A percentile compares a stretch with the other conserved stretches of the same genome.
These are phyloP conservation scores for Gisinianus flammeolus DNA, from an alignment of 2,888 invertebrate genomes.

Conservation along the genomic window DNA sequence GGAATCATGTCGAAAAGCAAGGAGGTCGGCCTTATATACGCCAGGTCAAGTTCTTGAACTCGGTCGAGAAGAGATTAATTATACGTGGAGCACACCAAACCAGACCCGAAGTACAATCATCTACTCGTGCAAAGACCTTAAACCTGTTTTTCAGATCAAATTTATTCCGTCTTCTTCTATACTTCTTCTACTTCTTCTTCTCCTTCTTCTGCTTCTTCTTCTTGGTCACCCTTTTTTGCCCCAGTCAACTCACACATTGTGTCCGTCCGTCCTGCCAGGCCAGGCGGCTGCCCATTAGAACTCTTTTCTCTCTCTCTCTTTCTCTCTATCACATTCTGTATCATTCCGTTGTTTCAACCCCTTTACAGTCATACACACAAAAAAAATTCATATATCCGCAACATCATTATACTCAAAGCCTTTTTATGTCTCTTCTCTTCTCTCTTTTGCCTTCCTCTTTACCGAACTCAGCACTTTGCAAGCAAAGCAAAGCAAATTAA, in stretches of 20 bases:
- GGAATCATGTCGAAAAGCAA: slow-evolving; percentile 56
- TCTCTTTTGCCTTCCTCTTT: not conserved
- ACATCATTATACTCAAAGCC: not conserved
- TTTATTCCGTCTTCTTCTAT: slow-evolving; percentile 44
- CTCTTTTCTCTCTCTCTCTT: not conserved
- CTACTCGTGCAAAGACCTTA: slow-evolving; percentile 58
- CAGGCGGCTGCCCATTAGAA: not conserved
- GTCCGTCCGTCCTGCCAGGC: slow-evolving; percentile 22
- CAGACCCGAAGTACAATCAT: slow-evolving; percentile 55
- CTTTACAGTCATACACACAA: slow-evolving; percentile 1
- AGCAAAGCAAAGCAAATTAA: not conserved
- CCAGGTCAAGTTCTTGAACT: slow-evolving; percentile 59
- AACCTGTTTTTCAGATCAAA: slow-evolving; percentile 56
- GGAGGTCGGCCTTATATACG: slow-evolving; percentile 58
- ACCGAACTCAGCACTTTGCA: not conserved
- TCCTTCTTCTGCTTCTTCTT: slow-evolving; percentile 31
- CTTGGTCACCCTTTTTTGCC: slow-evolving; percentile 41
- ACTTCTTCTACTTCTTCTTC: slow-evolving; percentile 18
- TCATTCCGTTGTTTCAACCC: slow-evolving; percentile 9
- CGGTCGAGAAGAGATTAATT: slow-evolving; percentile 58
- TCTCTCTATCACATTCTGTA: not conserved
- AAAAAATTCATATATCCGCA: not conserved
- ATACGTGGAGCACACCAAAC: slow-evolving; percentile 56
- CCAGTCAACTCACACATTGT: slow-evolving; percentile 41
- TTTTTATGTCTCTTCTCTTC: not conserved